phyloP scores from a whole-genome alignment of 2,113 vertebrate species.

The Spea multiplicata region DNA sequence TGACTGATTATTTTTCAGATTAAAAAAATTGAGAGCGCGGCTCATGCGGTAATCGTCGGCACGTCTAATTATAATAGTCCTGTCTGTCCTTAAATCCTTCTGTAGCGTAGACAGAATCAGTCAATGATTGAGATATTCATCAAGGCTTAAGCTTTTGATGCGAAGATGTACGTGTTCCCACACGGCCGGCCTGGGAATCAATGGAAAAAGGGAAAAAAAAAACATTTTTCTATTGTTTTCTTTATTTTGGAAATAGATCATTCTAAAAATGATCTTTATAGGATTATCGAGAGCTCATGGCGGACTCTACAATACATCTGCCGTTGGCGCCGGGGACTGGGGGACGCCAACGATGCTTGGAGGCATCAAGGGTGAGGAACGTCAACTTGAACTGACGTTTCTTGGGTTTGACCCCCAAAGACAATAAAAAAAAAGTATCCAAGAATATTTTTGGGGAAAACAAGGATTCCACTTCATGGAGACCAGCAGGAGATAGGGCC shows the following conservation, averaged over 20 bases:
- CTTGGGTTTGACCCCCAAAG: no score
- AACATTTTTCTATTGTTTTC: not conserved
- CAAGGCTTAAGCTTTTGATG: not conserved
- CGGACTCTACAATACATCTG: not conserved
- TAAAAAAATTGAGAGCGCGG: slow-evolving; percentile 34
- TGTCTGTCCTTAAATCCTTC: slow-evolving; percentile 6
- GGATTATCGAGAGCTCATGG: not conserved
- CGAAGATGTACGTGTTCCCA: not conserved
- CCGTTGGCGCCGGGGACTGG: not conserved
- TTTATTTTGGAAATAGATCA: not conserved
- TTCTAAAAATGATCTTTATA: not conserved
- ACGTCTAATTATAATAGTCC: slow-evolving; percentile 38
- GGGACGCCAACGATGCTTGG: not conserved
- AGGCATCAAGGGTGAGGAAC: not conserved
- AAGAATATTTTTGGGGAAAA: no score
- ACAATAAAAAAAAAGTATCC: no score
- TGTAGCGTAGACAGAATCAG: slow-evolving; percentile 26
- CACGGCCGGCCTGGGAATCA: not conserved
- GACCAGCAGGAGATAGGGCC: no score
- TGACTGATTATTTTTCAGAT: slow-evolving; percentile 43
- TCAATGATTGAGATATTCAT: slow-evolving; percentile 16
- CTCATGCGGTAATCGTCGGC: slow-evolving; percentile 33
- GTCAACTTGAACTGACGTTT: not conserved
- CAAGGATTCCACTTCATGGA: no score
- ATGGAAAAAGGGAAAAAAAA: not conserved